phyloP scores from a whole-genome alignment of 1,140 invertebrate genomes.

The Eufriesea mexicana region DNA sequence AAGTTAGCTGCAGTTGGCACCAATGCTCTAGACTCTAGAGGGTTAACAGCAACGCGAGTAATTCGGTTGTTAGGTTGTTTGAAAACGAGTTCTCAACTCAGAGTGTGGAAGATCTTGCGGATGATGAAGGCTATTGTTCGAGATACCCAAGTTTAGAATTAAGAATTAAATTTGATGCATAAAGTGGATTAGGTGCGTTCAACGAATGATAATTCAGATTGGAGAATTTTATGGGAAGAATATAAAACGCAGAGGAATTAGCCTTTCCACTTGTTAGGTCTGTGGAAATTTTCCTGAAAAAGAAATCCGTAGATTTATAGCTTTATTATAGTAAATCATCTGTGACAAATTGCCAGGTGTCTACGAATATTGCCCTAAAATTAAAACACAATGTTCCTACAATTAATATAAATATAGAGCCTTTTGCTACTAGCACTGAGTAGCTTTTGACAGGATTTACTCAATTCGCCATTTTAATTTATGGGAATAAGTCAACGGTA shows the following conservation, averaged over 20 bases:
- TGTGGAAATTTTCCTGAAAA: too few relatives aligned
- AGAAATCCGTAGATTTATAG: too few relatives aligned
- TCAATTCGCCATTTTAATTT: too few relatives aligned
- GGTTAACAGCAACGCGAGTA: neutral
- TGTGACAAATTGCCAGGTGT: too few relatives aligned
- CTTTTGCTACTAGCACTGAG: too few relatives aligned
- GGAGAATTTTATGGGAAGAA: neutral
- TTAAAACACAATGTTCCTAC: too few relatives aligned
- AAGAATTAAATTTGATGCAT: neutral
- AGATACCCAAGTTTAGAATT: neutral
- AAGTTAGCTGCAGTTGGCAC: neutral
- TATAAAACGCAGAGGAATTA: neutral
- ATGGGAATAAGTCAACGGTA: too few relatives aligned
- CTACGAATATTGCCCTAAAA: too few relatives aligned
- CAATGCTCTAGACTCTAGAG: neutral
- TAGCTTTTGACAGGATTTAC: too few relatives aligned
- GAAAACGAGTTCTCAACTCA: neutral
- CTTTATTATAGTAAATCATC: too few relatives aligned
- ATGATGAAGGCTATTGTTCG: constrained; percentile 1
- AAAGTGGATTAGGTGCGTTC: neutral
- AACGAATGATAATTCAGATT: neutral
- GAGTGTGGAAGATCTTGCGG: neutral
- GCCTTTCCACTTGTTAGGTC: too few relatives aligned
- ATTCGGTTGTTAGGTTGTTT: constrained; percentile 7
- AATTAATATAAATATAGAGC: too few relatives aligned